phyloP scores from a whole-genome alignment of 2,888 invertebrate genomes.

The Dorcus hopei region DNA sequence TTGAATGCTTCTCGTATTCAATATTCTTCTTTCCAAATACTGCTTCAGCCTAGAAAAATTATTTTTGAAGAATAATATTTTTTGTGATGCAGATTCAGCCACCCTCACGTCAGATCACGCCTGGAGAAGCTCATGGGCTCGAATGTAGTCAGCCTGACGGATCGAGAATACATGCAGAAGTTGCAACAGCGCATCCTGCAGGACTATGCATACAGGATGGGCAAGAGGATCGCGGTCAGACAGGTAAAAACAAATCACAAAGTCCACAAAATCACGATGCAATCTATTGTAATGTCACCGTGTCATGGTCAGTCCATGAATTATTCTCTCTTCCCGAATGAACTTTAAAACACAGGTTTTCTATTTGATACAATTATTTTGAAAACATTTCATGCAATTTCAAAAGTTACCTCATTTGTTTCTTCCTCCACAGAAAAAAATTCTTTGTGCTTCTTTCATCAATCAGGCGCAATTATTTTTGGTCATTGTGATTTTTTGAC shows the following conservation, averaged over 20 bases:
- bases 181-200: conserved; percentile 62
- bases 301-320: not conserved
- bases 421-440: not conserved
- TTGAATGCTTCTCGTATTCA: no score
- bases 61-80: not conserved
- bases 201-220: conserved; percentile 63
- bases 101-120: conserved; percentile 61
- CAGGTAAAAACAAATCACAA: conserved; percentile 49
- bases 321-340: no score
- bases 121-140: conserved; percentile 70
- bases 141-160: conserved; percentile 64
- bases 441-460: no score
- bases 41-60: not conserved
- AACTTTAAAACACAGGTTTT: no score
- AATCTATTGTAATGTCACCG: not conserved
- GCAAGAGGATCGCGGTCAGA: conserved; percentile 60
- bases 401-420: no score
- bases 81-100: conserved; percentile 55
- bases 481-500: no score
- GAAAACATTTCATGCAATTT: no score
- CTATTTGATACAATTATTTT: no score
- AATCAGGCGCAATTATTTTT: no score
- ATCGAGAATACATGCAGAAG: conserved; percentile 64
- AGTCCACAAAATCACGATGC: not conserved
- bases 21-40: not conserved